phyloP scores from a whole-genome alignment of 2,888 invertebrate genomes.

The Pterobdella sp. region DNA sequence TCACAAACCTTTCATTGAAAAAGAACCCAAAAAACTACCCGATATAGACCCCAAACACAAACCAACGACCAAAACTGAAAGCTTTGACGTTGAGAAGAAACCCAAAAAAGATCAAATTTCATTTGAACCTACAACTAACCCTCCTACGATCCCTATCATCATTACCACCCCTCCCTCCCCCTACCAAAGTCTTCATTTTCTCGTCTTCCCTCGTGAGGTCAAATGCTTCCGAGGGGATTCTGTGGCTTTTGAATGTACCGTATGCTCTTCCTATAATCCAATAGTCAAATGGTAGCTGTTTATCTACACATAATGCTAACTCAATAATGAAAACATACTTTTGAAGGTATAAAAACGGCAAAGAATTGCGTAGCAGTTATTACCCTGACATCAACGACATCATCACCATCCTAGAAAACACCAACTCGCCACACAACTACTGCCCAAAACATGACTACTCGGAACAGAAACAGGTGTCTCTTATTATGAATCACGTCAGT shows the following conservation, averaged over 20 bases:
- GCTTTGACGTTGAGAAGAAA: neutral
- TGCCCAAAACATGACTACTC: too few relatives aligned
- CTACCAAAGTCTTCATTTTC: neutral
- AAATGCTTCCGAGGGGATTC: neutral
- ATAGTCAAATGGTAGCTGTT: neutral
- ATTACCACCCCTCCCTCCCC: neutral
- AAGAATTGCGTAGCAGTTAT: neutral
- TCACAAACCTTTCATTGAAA: neutral
- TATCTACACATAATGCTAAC: neutral
- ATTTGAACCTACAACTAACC: neutral
- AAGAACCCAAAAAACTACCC: neutral
- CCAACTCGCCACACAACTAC: too few relatives aligned
- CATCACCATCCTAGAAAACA: too few relatives aligned
- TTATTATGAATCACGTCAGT: neutral
- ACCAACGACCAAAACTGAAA: neutral
- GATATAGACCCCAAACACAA: neutral
- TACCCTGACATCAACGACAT: too few relatives aligned
- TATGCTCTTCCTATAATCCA: neutral
- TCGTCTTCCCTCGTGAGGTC: neutral
- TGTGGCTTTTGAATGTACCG: neutral
- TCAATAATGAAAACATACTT: neutral
- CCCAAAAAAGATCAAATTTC: neutral
- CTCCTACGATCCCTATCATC: too few relatives aligned
- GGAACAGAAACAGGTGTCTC: neutral
- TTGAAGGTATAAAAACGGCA: neutral